Evolutionary conservation across 2,888 invertebrate species (phyloP), one percentile per base, ranked within the genome.

Genomic region (Heliconius charithonia): DNA sequence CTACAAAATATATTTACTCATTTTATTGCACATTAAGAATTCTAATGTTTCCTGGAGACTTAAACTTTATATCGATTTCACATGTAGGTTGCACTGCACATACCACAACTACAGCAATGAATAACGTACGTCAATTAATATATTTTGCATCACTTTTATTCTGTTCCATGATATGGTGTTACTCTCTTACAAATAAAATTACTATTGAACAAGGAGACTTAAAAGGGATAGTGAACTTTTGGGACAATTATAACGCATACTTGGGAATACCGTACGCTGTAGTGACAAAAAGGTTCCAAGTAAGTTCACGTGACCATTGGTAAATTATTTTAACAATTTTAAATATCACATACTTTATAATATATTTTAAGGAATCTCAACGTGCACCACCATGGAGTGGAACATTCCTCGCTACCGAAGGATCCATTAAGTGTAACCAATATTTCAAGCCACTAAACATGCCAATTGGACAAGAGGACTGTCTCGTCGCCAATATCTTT

Each of bases 311-410:
- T 7, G 7, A 16, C 6, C 2, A 16, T 27, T 63, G 4, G 16
- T 19, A 16, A 19, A 29, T 25, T 63, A 63, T 59, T n/a, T 59
- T 59, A 59, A n/a, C 27, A 25, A 62, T 62, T 25, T 12, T 27
- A 25, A 62, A 62, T 27, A 62, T 27, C 25, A 16, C 62, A 63
- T 63, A 29, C 16, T 29, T 27, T 27, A 63, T 27, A 63, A 63
- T 63, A 63, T 63, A 63, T 22, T 67, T 67, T 67, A 80, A 87
- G 87, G 84, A 82, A 70, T 83, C 87, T 16, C 86, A 85, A 7
- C 82, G 82, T 25, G 85, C 86, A 10, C 87, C 86, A 22, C 37
- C 79, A 29, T 87, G 86, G 85, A 80, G 81, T 4, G 85, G 82
- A n/a, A 86, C 83, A 1, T 81, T 85, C 7, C 73, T 74, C 19